These are phyloP conservation scores for Panzeria rudis DNA, from an alignment of 2,888 invertebrate genomes.

Conservation along the genomic window DNA sequence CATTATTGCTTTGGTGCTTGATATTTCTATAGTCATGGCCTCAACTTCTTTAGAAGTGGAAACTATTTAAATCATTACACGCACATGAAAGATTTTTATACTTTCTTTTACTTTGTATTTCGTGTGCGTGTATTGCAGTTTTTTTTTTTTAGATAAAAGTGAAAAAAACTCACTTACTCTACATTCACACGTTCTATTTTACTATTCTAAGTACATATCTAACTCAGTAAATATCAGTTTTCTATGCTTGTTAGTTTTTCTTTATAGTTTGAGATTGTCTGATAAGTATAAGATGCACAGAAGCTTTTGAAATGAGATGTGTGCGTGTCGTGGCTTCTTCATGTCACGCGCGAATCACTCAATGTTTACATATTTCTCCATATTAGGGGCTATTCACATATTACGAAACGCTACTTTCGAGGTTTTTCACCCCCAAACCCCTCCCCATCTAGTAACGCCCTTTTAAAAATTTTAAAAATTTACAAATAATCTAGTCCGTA, in stretches of 20 bases:
- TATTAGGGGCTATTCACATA: no score
- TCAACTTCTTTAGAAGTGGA: background rate
- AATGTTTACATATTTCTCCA: no score
- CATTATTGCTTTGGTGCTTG: background rate
- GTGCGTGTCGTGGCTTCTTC: no score
- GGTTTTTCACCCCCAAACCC: no score
- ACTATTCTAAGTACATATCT: background rate
- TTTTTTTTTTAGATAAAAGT: slow-evolving; percentile 5
- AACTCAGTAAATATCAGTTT: slow-evolving; percentile 6
- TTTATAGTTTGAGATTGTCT: background rate
- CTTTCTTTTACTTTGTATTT: slow-evolving; percentile 3
- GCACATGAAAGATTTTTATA: background rate
- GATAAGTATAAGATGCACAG: background rate
- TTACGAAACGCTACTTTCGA: no score
- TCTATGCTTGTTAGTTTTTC: background rate
- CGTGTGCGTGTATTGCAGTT: slow-evolving; percentile 4
- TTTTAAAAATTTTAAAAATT: no score
- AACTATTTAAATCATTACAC: background rate
- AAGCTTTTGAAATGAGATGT: no score
- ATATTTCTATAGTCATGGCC: background rate
- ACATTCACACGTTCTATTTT: slow-evolving; percentile 56
- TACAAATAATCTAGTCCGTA: no score
- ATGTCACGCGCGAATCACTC: no score
- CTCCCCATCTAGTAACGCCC: no score
- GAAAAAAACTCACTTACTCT: slow-evolving; percentile 23